Evolutionary conservation across 2,888 invertebrate species (phyloP), one percentile per base, ranked within the genome.

Genomic region (Stramonita haemastoma): DNA sequence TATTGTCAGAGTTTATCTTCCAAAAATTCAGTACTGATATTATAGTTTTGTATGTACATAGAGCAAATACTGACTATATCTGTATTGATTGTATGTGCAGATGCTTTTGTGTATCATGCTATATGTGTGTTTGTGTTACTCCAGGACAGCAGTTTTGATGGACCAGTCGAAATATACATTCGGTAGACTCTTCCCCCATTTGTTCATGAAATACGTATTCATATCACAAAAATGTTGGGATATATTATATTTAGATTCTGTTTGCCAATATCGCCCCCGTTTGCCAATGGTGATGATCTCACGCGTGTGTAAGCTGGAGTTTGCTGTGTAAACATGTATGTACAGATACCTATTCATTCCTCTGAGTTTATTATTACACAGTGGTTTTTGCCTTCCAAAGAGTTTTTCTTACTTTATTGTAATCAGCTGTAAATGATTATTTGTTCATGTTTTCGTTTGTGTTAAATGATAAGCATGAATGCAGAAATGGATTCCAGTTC

Each of bases 141-240:
- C 29, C 26, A 13, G 26, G 1, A 13, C 6, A 73, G n/a, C n/a
- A 73, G 73, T 73, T 73, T 26, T 73, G 73, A 73, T 29, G 26
- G n/a, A 73, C 73, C 73, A 73, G 22, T 26, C n/a, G n/a, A n/a
- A n/a, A 73, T 73, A n/a, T 73, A 73, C 73, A 73, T n/a, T 73
- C 60, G 19, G 26, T 26, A n/a, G 13, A 73, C 11, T 26, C n/a
- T 26, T 26, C n/a, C 26, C 73, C 73, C n/a, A n/a, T 73, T n/a
- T 29, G 70, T 73, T 73, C 1, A n/a, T 73, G 73, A 73, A 29
- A n/a, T 73, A 11, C 11, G 13, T 73, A n/a, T n/a, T 73, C n/a
- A 73, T 73, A 73, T 73, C 73, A 73, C 26, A 73, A 60, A 60
- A 60, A 22, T 73, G 26, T 73, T 73, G 22, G 26, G 73, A 29